Base-by-base conservation (phyloP, 2,113 vertebrate genomes). In the Myrmophylax atrothorax region DNA sequence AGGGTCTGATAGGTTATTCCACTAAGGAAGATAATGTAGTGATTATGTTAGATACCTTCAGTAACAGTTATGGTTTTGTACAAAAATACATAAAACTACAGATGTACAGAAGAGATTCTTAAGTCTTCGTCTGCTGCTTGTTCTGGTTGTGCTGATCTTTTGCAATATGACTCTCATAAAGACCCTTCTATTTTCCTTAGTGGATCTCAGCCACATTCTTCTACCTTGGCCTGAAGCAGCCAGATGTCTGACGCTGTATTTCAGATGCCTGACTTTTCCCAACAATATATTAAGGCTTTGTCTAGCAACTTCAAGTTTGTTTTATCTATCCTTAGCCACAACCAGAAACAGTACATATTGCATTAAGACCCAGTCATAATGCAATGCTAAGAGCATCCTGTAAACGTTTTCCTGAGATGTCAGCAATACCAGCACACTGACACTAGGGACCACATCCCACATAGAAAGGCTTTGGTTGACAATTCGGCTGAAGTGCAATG, bases 391-490 rank as follows among this genome's bases (percentile, higher is more conserved):
- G 68, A 59, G 86, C 92, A 92, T 90, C 83, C 90, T 74, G 42
- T n/a, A 35, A 64, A 42, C 3, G 58, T 63, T 83, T 93, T 78
- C 64, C 76, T 12, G 79, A 68, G 68, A 74, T 59, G 86, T 80
- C 89, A 74, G 89, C 96, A 96, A 9, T 93, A 92, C 19, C 90
- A 40, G 87, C 69, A 28, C 72, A 19, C 84, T n/a, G 90, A 70
- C 96, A 64, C 90, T 91, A 96, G 94, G 90, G 92, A 96, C 85
- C 72, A 90, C 63, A 76, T 73, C 78, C 40, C 70, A 25, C 67
- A 5, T 17, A 31, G 25, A 87, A 89, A 75, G 62, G 75, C 93
- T 95, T 76, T 35, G 86, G 58, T 40, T 79, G 80, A 76, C 91
- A 79, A 46, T 92, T 80, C 35, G 20, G 69, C 81, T 82, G 69